These are phyloP conservation scores for Heliconius congener DNA, from an alignment of 1,140 invertebrate species.

Conservation along the genomic window DNA sequence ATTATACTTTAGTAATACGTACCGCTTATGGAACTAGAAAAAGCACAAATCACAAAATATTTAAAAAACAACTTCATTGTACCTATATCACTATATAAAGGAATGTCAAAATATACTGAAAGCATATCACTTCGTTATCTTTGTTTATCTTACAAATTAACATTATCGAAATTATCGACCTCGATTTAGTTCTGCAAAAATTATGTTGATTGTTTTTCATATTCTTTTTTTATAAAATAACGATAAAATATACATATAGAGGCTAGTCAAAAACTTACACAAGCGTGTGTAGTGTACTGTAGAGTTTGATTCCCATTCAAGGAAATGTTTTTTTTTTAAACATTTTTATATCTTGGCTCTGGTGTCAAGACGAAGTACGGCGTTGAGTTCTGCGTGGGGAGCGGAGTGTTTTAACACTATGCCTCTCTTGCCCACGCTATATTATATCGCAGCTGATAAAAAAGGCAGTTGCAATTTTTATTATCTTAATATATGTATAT, in stretches of 20 bases:
- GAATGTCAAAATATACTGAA: conserved; percentile 12
- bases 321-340: too few relatives aligned
- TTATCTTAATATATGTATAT: too few relatives aligned
- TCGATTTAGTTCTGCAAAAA: background rate
- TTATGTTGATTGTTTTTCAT: background rate
- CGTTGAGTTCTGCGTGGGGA: too few relatives aligned
- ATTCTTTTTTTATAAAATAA: background rate
- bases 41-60: background rate
- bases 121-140: conserved; percentile 1
- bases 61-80: background rate
- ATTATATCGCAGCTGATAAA: too few relatives aligned
- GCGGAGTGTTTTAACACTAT: too few relatives aligned
- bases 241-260: background rate
- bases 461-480: too few relatives aligned
- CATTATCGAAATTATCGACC: conserved; percentile 9
- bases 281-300: too few relatives aligned
- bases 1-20: background rate
- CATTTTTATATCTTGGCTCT: too few relatives aligned
- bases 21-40: background rate
- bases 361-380: too few relatives aligned
- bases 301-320: too few relatives aligned
- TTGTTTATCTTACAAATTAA: conserved; percentile 1
- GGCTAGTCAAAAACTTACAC: too few relatives aligned
- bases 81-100: background rate
- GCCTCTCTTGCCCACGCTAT: too few relatives aligned